Evolutionary conservation across 2,113 vertebrate species (phyloP).

Genomic region (Mesoclemmys tuberculata): DNA sequence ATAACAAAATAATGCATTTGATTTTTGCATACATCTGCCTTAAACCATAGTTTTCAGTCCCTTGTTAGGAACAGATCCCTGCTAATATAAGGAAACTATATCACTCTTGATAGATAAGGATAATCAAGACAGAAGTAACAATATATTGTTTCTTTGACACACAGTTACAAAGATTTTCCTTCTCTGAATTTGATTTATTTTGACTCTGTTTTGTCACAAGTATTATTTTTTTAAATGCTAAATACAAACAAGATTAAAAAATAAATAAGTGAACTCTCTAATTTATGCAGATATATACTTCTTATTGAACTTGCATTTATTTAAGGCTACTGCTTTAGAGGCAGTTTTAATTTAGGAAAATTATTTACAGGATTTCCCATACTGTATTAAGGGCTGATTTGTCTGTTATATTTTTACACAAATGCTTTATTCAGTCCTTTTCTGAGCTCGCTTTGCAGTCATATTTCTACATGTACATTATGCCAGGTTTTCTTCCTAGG

Average conservation of each 20-base stretch:
- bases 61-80: neutral
- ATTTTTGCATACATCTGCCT: neutral
- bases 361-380: fast-evolving
- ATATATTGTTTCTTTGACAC: fast-evolving
- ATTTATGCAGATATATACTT: fast-evolving
- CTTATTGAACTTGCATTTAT: neutral
- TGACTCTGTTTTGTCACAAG: neutral
- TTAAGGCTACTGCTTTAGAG: neutral
- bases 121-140: neutral
- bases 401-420: neutral
- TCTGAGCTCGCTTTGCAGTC: neutral
- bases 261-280: neutral
- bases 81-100: neutral
- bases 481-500: too few species aligned
- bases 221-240: neutral
- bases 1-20: neutral
- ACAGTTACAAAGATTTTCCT: neutral
- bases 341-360: neutral
- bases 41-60: neutral
- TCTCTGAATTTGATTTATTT: neutral
- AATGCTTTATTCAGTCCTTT: neutral
- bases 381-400: neutral
- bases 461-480: too few species aligned
- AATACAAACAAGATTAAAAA: neutral
- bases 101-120: neutral